Conservation (phyloP, 2,888 invertebrate species). For the Drosophila siamana region DNA sequence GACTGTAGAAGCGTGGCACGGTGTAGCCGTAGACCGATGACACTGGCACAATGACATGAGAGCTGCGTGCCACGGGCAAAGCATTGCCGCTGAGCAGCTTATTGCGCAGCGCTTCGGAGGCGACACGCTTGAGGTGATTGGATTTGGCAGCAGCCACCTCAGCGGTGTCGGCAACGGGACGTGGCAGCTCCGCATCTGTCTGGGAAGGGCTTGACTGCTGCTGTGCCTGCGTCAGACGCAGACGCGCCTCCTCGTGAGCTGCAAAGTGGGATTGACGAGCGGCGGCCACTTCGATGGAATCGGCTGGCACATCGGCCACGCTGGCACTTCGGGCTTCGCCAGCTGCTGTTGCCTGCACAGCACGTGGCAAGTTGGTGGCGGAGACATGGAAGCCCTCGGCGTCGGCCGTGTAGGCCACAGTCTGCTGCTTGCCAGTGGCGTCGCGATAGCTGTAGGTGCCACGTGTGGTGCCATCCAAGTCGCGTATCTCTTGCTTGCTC, state of each 20-base stretch:
- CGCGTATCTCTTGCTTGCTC: constrained; percentile 87
- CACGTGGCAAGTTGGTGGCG: constrained; percentile 87
- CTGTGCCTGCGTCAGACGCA: constrained; percentile 65
- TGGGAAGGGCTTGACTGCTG: constrained; percentile 40
- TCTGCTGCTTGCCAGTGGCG: constrained; percentile 87
- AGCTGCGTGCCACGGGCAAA: constrained; percentile 46
- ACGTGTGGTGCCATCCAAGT: constrained; percentile 87
- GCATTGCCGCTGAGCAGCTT: constrained; percentile 43
- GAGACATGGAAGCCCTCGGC: constrained; percentile 88
- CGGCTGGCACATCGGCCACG: constrained; percentile 37
- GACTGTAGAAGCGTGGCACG: constrained; percentile 58
- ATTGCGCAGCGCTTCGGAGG: constrained; percentile 71
- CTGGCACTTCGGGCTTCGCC: constrained; percentile 29
- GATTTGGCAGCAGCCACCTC: constrained; percentile 83
- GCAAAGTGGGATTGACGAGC: constrained; percentile 75
- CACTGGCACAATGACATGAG: constrained; percentile 58
- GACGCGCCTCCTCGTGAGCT: constrained; percentile 74
- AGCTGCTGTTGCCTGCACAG: constrained; percentile 40
- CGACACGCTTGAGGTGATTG: constrained; percentile 70
- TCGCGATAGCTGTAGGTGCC: constrained; percentile 88
- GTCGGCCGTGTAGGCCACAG: constrained; percentile 87
- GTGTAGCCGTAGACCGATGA: constrained; percentile 56
- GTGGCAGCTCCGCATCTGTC: constrained; percentile 67
- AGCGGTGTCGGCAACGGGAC: constrained; percentile 83
- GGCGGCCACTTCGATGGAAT: constrained; percentile 77